Percentiles rank a stretch among this genome's conserved stretches.
Conservation (phyloP, 2,797 vertebrate genomes). For the Sylvilagus floridanus region DNA sequence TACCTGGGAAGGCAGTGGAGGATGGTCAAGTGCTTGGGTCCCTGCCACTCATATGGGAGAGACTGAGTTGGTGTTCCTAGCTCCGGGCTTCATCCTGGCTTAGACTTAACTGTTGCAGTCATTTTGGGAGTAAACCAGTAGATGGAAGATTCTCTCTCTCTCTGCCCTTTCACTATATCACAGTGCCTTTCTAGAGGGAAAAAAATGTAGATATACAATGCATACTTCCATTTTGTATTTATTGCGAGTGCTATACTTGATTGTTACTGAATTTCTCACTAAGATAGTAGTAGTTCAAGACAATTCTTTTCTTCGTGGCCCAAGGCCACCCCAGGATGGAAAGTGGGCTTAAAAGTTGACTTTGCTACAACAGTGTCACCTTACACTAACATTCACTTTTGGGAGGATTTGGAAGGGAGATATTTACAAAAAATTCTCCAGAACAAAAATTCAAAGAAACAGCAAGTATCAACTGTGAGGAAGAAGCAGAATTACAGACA, state of each 20-base stretch:
- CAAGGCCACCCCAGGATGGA: neutral
- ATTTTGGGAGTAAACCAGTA: too few species aligned
- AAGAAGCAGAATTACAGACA: neutral
- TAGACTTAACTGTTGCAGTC: too few species aligned
- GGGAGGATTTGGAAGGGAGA: neutral
- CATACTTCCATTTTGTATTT: neutral
- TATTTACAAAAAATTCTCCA: slow-evolving; percentile 10
- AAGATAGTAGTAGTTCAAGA: neutral
- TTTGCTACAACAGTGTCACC: neutral
- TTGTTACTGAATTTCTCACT: neutral
- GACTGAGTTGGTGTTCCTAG: too few species aligned
- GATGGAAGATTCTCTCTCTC: too few species aligned
- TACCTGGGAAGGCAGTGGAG: too few species aligned
- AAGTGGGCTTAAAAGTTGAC: neutral
- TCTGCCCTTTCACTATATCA: too few species aligned
- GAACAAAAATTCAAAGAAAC: slow-evolving; percentile 14
- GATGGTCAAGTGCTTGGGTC: too few species aligned
- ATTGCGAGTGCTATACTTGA: neutral
- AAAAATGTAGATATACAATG: neutral
- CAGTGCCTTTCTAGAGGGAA: too few species aligned
- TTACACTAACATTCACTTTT: neutral
- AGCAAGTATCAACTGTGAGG: slow-evolving; percentile 20
- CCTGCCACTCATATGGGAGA: too few species aligned
- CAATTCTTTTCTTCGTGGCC: neutral
- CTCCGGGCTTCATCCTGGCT: too few species aligned